Percentiles rank a stretch among this genome's conserved stretches.
These are phyloP conservation scores for Synergus itoensis DNA, from an alignment of 2,888 invertebrate species.

Conservation along the genomic window DNA sequence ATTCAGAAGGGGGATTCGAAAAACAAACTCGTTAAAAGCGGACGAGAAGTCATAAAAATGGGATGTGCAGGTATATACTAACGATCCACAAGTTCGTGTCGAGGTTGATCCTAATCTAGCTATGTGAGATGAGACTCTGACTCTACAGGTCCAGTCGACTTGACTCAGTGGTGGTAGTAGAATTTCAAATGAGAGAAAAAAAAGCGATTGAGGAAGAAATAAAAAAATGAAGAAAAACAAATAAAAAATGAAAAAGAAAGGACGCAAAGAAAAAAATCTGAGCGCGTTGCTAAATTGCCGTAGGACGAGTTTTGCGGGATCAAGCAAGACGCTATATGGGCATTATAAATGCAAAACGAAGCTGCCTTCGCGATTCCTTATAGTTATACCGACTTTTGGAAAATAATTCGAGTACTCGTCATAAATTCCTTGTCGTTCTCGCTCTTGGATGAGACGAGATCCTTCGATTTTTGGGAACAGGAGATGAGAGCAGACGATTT, in stretches of 20 bases:
- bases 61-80: slow-evolving; percentile 52
- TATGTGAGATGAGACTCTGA: slow-evolving; percentile 38
- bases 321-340: slow-evolving; percentile 39
- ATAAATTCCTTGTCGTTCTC: slow-evolving; percentile 34
- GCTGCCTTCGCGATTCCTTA: slow-evolving; percentile 33
- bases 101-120: slow-evolving; percentile 42
- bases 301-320: slow-evolving; percentile 40
- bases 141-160: slow-evolving; percentile 7
- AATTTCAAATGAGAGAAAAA: slow-evolving; percentile 47
- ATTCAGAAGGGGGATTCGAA: slow-evolving; percentile 49
- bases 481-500: slow-evolving; percentile 19
- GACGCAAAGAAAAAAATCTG: slow-evolving; percentile 30
- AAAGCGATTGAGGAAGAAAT: slow-evolving; percentile 38
- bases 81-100: slow-evolving; percentile 56
- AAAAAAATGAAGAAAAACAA: neutral
- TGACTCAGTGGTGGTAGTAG: slow-evolving; percentile 37
- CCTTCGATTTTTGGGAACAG: slow-evolving; percentile 8
- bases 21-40: slow-evolving; percentile 57
- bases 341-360: slow-evolving; percentile 41
- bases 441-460: slow-evolving; percentile 32
- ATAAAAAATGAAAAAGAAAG: slow-evolving; percentile 12
- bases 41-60: slow-evolving; percentile 56
- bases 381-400: slow-evolving; percentile 27
- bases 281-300: slow-evolving; percentile 28
- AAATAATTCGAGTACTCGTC: slow-evolving; percentile 39